phyloP scores from a whole-genome alignment of 2,888 invertebrate genomes.

The Lasioglossum pauxillum region DNA sequence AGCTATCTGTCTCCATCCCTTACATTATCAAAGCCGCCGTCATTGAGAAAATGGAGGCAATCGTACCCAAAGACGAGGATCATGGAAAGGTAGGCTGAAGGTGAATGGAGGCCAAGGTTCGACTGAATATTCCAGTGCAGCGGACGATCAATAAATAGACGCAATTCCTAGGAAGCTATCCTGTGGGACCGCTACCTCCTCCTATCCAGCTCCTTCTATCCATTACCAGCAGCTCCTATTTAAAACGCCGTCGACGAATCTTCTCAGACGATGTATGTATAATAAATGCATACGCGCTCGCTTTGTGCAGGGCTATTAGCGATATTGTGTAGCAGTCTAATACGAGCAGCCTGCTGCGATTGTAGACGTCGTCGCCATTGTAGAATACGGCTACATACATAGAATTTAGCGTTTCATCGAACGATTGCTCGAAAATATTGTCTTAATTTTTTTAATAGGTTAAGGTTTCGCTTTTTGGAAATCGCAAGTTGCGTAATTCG shows the following conservation, averaged over 20 bases:
- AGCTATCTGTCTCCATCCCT: neutral
- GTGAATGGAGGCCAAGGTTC: constrained; percentile 41
- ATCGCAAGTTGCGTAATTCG: neutral
- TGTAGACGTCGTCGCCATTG: neutral
- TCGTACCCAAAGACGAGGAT: constrained; percentile 18
- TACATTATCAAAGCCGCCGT: constrained; percentile 16
- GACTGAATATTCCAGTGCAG: constrained; percentile 75
- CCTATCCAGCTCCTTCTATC: constrained; percentile 65
- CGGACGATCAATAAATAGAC: constrained; percentile 77
- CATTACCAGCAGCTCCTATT: constrained; percentile 63
- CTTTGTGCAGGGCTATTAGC: constrained; percentile 21
- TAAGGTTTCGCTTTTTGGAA: neutral
- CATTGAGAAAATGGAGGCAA: constrained; percentile 7
- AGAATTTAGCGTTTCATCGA: neutral
- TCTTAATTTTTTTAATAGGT: neutral
- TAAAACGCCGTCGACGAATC: constrained; percentile 56
- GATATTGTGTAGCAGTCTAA: neutral
- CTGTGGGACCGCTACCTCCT: constrained; percentile 47
- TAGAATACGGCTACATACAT: too few species aligned
- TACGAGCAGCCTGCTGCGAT: neutral
- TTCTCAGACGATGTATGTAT: constrained; percentile 50
- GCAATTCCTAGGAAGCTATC: constrained; percentile 74
- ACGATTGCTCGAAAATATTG: neutral
- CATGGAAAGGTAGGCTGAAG: constrained; percentile 17
- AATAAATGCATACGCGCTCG: constrained; percentile 46